Evolutionary conservation across 2,888 invertebrate genomes (phyloP).

Genomic region (Cinara cedri): DNA sequence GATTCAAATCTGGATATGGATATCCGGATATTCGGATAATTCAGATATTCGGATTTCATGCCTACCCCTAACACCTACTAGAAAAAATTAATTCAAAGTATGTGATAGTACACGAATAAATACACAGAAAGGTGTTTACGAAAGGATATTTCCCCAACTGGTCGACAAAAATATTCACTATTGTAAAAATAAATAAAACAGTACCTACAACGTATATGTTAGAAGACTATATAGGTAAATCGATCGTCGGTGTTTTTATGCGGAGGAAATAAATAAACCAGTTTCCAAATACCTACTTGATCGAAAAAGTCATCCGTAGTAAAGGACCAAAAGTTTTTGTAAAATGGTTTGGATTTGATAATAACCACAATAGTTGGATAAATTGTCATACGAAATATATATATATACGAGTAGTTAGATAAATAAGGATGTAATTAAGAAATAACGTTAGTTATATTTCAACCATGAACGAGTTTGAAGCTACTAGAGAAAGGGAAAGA

Average conservation of each 20-base stretch:
- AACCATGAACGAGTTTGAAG: neutral
- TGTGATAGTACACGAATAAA: too few species aligned
- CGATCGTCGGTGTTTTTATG: constrained; percentile 61
- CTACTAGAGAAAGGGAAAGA: neutral
- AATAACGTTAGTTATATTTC: neutral
- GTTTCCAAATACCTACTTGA: constrained; percentile 60
- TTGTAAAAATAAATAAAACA: constrained; percentile 5
- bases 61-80: too few species aligned
- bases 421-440: neutral
- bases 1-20: too few species aligned
- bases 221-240: neutral
- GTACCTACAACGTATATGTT: constrained; percentile 1
- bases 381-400: too few species aligned
- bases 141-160: neutral
- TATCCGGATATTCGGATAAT: too few species aligned
- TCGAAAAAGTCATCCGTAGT: constrained; percentile 61
- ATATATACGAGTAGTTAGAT: too few species aligned
- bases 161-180: neutral
- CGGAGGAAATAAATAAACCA: constrained; percentile 60
- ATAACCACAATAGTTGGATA: constrained; percentile 4
- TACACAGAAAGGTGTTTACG: neutral
- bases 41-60: too few species aligned
- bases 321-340: too few species aligned
- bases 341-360: constrained; percentile 58
- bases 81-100: too few species aligned